phyloP scores from a whole-genome alignment of 2,797 vertebrate species.

The Craterocephalus amniculus region DNA sequence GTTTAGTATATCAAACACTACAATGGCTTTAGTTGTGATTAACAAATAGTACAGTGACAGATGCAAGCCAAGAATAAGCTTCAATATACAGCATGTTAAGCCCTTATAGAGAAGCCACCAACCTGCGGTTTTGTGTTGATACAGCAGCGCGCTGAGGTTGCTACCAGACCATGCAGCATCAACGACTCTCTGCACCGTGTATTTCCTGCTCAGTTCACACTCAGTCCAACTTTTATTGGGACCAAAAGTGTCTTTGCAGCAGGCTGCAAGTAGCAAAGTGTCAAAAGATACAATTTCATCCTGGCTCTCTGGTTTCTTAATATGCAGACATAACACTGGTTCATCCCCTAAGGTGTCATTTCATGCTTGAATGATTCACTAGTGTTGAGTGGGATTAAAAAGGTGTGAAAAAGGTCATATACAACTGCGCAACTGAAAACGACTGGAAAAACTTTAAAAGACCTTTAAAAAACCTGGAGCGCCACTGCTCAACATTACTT shows the following conservation, averaged over 20 bases:
- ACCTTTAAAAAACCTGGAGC: too few relatives aligned
- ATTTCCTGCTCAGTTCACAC: background rate
- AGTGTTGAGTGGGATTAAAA: too few relatives aligned
- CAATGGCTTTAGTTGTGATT: background rate
- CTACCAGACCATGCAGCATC: background rate
- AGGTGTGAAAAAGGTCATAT: too few relatives aligned
- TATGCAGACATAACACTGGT: background rate
- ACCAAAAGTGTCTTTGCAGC: background rate
- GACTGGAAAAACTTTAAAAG: too few relatives aligned
- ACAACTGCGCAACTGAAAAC: too few relatives aligned
- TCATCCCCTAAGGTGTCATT: background rate
- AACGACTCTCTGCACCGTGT: background rate
- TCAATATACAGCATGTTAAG: background rate
- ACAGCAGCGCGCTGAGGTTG: background rate
- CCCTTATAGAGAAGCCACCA: background rate
- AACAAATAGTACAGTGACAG: background rate
- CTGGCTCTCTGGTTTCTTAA: background rate
- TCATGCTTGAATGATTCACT: too few relatives aligned
- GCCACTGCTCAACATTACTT: too few relatives aligned
- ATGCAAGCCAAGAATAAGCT: background rate
- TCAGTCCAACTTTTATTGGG: background rate
- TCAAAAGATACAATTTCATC: background rate
- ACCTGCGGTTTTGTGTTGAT: background rate
- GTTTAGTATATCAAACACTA: background rate
- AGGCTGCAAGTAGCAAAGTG: background rate